These are phyloP conservation scores for Hydropotes inermis DNA, from an alignment of 2,113 vertebrate genomes.

Conservation along the genomic window DNA sequence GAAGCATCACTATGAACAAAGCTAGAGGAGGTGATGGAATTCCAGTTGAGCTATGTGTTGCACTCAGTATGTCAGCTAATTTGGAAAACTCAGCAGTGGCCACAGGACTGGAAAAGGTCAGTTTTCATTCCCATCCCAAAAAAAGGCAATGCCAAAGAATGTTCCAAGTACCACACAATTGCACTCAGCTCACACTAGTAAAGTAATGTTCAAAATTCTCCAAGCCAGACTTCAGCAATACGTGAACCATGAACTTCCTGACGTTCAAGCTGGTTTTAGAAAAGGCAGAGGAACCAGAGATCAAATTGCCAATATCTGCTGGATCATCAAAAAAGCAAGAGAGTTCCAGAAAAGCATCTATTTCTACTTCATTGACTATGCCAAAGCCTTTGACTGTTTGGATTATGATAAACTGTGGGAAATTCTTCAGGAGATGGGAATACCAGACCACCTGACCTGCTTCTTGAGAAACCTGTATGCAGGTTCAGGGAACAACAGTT, in stretches of 20 bases:
- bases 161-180: not conserved
- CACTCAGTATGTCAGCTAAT: not conserved
- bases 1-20: not conserved
- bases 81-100: not conserved
- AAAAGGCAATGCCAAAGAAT: not conserved
- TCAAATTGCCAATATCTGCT: fast-evolving
- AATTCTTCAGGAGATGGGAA: not conserved
- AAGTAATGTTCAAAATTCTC: not conserved
- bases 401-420: not conserved
- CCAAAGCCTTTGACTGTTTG: not conserved
- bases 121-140: not conserved
- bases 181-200: not conserved
- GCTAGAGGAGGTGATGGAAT: not conserved
- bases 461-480: not conserved
- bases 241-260: fast-evolving
- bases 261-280: not conserved
- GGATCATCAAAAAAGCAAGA: no score
- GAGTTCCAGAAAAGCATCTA: not conserved
- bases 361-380: not conserved
- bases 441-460: not conserved
- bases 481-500: not conserved
- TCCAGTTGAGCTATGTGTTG: not conserved
- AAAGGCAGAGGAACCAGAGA: not conserved
- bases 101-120: not conserved
- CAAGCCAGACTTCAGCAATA: not conserved